phyloP scores from a whole-genome alignment of 2,113 vertebrate genomes.

The Mesitornis unicolor region DNA sequence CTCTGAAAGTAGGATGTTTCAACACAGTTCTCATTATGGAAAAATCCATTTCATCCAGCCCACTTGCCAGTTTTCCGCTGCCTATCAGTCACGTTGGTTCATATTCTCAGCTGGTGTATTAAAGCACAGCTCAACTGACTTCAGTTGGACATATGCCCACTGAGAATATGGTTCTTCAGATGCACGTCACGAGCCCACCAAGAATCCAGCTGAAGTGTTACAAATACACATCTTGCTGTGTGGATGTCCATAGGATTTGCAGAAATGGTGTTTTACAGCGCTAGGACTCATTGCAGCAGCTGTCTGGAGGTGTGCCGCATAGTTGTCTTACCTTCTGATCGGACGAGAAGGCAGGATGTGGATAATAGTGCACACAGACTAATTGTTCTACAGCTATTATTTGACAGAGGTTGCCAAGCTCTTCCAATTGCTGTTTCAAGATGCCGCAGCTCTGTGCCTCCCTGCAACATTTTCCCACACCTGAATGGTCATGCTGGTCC shows the following conservation, averaged over 20 bases:
- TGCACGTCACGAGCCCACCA: background rate
- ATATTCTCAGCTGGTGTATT: background rate
- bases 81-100: background rate
- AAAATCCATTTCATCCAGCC: background rate
- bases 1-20: background rate
- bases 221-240: background rate
- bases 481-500: fast-evolving
- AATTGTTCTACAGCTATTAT: background rate
- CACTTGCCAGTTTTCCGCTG: background rate
- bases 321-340: background rate
- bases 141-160: fast-evolving
- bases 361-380: background rate
- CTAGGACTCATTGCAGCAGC: background rate
- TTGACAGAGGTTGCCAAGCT: background rate
- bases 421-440: background rate
- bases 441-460: background rate
- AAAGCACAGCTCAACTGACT: background rate
- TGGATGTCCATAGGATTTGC: background rate
- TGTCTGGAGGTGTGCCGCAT: background rate
- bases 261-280: background rate
- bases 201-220: background rate
- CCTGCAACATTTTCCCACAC: background rate
- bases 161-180: background rate
- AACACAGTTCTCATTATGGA: background rate
- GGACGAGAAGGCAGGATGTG: background rate